phyloP scores from a whole-genome alignment of 2,888 invertebrate genomes.

The Bhutanitis thaidina region DNA sequence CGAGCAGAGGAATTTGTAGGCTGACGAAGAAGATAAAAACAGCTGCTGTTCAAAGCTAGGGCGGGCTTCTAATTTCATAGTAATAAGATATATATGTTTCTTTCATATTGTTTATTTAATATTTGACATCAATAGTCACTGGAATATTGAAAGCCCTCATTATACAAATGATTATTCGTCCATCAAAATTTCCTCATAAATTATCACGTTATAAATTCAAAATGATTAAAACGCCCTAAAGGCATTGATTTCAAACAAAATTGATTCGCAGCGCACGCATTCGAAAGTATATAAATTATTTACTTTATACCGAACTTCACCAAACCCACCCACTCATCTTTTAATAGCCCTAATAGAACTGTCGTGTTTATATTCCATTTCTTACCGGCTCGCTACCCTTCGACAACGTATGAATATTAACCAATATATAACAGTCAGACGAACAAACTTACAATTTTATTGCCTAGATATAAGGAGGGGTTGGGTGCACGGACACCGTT shows the following conservation, averaged over 20 bases:
- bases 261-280: background rate
- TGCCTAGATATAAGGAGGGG: background rate
- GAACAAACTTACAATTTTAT: slow-evolving; percentile 12
- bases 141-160: no score
- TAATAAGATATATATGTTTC: no score
- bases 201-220: background rate
- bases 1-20: no score
- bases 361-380: slow-evolving; percentile 26
- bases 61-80: no score
- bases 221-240: background rate
- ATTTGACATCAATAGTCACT: no score
- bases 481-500: background rate
- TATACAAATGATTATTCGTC: no score
- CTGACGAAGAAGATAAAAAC: no score
- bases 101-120: no score
- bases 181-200: no score
- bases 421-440: slow-evolving; percentile 16
- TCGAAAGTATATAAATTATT: slow-evolving; percentile 13
- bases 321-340: slow-evolving; percentile 25
- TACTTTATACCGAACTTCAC: slow-evolving; percentile 16
- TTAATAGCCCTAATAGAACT: slow-evolving; percentile 25
- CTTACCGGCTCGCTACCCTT: slow-evolving; percentile 23
- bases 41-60: no score
- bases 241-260: background rate
- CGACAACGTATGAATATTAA: slow-evolving; percentile 18